A percentile compares a stretch with the other conserved stretches of the same genome.
These are phyloP conservation scores for Malacoctenus gilli DNA, from an alignment of 2,797 vertebrate species.

Conservation along the genomic window DNA sequence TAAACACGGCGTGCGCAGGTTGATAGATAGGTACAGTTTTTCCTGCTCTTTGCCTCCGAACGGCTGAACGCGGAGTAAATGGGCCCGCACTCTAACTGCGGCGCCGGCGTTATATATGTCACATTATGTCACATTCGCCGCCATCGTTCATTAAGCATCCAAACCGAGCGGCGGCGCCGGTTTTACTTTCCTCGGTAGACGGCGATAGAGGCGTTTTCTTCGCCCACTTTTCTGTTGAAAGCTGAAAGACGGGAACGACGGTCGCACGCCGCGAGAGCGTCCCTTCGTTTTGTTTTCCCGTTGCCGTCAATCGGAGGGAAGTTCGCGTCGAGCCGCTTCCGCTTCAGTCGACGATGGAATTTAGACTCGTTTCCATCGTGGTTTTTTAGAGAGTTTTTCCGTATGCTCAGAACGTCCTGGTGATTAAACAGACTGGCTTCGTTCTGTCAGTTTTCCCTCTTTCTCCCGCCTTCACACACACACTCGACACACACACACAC, in stretches of 20 bases:
- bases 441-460: background rate
- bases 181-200: too few species aligned
- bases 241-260: too few species aligned
- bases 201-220: background rate
- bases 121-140: conserved; percentile 54
- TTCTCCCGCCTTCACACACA: background rate
- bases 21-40: conserved; percentile 58
- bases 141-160: conserved; percentile 53
- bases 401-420: too few species aligned
- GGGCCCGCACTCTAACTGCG: conserved; percentile 35
- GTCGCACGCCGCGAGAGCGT: too few species aligned
- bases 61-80: conserved; percentile 61
- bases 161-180: background rate
- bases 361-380: too few species aligned
- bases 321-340: too few species aligned
- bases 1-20: conserved; percentile 16
- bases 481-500: background rate
- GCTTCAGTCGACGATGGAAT: too few species aligned
- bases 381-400: too few species aligned
- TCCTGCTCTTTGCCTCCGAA: conserved; percentile 26
- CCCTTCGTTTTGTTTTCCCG: too few species aligned
- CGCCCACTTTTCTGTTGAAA: too few species aligned
- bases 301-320: too few species aligned
- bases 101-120: conserved; percentile 32
- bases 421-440: conserved; percentile 43